Percentiles rank a stretch among this genome's conserved stretches.
Conservation (phyloP, 2,113 vertebrate species). For the Tragelaphus scriptus region DNA sequence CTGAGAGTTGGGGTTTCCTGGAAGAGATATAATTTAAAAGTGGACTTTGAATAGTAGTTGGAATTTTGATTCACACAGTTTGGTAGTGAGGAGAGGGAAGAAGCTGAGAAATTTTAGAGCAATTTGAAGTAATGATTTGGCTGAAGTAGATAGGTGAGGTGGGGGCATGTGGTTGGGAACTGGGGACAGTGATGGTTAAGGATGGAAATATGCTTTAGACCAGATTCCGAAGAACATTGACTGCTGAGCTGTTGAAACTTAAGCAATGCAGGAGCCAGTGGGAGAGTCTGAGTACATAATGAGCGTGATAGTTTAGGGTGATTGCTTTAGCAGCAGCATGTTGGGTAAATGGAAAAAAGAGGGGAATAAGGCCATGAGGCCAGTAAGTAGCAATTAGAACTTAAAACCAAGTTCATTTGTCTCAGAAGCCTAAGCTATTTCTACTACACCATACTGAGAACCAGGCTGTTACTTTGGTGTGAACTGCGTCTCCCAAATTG, state of each 20-base stretch:
- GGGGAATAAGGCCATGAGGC: not conserved
- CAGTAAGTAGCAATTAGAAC: not conserved
- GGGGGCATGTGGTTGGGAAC: too few species aligned
- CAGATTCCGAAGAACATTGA: not conserved
- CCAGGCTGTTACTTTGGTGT: not conserved
- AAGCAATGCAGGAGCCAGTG: not conserved
- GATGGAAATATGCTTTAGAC: not conserved
- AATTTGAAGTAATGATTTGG: not conserved
- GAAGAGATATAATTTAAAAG: not conserved
- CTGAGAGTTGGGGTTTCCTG: not conserved
- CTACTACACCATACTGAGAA: rapidly evolving
- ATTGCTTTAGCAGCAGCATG: not conserved
- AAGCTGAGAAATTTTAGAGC: not conserved
- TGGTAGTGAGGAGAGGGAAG: not conserved
- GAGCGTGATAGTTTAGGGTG: not conserved
- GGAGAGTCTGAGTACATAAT: not conserved
- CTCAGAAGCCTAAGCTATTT: not conserved
- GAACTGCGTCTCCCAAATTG: not conserved
- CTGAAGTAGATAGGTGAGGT: not conserved
- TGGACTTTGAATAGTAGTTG: not conserved
- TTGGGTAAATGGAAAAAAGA: not conserved
- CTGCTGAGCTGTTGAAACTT: not conserved
- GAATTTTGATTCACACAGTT: not conserved
- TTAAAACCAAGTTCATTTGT: not conserved
- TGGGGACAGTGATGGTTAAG: not conserved